Evolutionary conservation across 2,888 invertebrate genomes (phyloP), one percentile per base, ranked within the genome.

Genomic region (Brachyopa scutellaris): DNA sequence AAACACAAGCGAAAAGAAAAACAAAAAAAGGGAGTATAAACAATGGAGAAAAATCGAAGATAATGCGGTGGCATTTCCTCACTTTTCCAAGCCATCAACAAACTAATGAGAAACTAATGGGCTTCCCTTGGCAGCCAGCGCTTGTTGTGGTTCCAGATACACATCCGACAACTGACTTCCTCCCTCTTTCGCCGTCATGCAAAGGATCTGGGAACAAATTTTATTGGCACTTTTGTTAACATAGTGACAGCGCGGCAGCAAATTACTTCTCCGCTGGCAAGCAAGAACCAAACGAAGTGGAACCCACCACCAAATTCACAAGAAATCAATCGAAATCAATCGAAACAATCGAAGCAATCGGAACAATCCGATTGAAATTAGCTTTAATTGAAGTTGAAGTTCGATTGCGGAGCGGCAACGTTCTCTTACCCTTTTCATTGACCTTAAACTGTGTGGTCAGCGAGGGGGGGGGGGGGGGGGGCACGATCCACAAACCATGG

Each of bases 81-180:
- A 64, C 57, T 38, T 70, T 77, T 66, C 26, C 77, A 21, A 77
- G 57, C 64, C 77, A 72, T 55, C 76, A 26, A 53, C 61, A 15
- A 66, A 29, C 82, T 77, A 82, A 82, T 82, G 77, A 77, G 77
- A 77, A 66, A 66, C 42, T 72, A 82, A 82, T 82, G 49, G 53
- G 21, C 26, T 42, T 64, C 76, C 64, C 64, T 64, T 70, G 29
- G 13, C n/a, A 15, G 57, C 17, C 6, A 8, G 13, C 4, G 26
- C 13, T 19, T 11, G 9, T 9, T 33, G 40, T 31, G 17, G 47
- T 9, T 11, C n/a, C n/a, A 9, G 26, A 31, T 42, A 31, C 13
- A 36, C 7, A 23, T 21, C 23, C 1, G 11, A n/a, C n/a, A n/a
- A n/a, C n/a, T n/a, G n/a, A n/a, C n/a, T n/a, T n/a, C n/a, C n/a